phyloP scores from a whole-genome alignment of 2,888 invertebrate species.

The Drymonia ruficornis region DNA sequence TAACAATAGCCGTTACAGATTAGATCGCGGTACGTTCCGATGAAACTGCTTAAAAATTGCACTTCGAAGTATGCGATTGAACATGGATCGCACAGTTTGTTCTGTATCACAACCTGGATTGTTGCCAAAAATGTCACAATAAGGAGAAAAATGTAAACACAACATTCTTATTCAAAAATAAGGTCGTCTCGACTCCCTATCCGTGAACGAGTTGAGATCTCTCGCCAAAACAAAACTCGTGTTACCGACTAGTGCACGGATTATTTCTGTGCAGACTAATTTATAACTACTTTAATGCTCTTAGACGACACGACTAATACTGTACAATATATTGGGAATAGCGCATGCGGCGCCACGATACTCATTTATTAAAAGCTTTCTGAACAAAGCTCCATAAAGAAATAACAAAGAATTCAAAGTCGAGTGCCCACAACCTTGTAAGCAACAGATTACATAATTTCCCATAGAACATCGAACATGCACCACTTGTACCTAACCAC shows the following conservation, averaged over 20 bases:
- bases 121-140: conserved; percentile 77
- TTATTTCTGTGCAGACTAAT: conserved; percentile 46
- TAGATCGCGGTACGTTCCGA: conserved; percentile 24
- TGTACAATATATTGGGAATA: conserved; percentile 40
- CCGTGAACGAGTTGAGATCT: conserved; percentile 55
- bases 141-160: conserved; percentile 80
- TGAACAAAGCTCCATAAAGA: not conserved
- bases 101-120: conserved; percentile 71
- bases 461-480: conserved; percentile 6
- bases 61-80: conserved; percentile 51
- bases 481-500: conserved; percentile 16
- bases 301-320: conserved; percentile 47
- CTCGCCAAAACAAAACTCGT: conserved; percentile 72
- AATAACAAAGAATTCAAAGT: not conserved
- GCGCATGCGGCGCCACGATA: conserved; percentile 41
- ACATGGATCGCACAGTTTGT: too few species aligned
- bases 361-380: conserved; percentile 44
- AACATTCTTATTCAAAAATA: conserved; percentile 79
- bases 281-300: conserved; percentile 45
- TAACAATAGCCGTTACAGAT: conserved; percentile 21
- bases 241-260: conserved; percentile 46
- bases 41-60: conserved; percentile 29
- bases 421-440: not conserved
- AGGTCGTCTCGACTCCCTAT: conserved; percentile 71
- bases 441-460: not conserved